Evolutionary conservation across 2,113 vertebrate species (phyloP).

Genomic region (Siniperca knerii): DNA sequence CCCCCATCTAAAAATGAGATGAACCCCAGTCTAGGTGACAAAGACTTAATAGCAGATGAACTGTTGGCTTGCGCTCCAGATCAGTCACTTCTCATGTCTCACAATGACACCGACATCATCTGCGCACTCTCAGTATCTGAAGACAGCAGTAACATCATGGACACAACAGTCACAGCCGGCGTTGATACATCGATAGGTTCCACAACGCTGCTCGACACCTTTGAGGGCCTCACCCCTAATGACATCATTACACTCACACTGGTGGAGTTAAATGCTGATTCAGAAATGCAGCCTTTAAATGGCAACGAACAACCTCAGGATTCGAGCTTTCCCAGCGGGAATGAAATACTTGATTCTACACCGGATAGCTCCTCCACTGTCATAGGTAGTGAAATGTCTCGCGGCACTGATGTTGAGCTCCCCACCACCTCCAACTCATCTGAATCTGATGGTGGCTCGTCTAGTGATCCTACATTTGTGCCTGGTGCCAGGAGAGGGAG

Average conservation of each 20-base stretch:
- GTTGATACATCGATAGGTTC: constrained; percentile 70
- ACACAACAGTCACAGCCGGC: constrained; percentile 12
- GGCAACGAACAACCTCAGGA: not conserved
- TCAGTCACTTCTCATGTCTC: constrained; percentile 36
- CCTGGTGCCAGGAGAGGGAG: not conserved
- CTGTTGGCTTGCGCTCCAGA: not conserved
- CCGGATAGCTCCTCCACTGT: constrained; percentile 53
- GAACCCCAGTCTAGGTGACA: not conserved
- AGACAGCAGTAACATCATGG: not conserved
- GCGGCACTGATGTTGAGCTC: not conserved
- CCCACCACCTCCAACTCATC: not conserved
- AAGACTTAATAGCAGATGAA: not conserved
- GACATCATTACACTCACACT: constrained; percentile 85
- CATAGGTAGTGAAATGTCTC: not conserved
- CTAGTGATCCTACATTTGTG: constrained; percentile 37
- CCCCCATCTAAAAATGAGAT: not conserved
- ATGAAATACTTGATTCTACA: not conserved
- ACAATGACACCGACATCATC: constrained; percentile 57
- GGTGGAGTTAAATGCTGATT: constrained; percentile 76
- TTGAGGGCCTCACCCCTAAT: constrained; percentile 77
- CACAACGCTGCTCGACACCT: constrained; percentile 69
- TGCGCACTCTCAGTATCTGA: constrained; percentile 48
- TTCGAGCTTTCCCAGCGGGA: not conserved
- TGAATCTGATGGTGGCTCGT: not conserved
- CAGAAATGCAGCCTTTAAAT: constrained; percentile 45